These are phyloP conservation scores for Cremastinae sp. DNA, from an alignment of 2,888 invertebrate genomes.

Conservation along the genomic window DNA sequence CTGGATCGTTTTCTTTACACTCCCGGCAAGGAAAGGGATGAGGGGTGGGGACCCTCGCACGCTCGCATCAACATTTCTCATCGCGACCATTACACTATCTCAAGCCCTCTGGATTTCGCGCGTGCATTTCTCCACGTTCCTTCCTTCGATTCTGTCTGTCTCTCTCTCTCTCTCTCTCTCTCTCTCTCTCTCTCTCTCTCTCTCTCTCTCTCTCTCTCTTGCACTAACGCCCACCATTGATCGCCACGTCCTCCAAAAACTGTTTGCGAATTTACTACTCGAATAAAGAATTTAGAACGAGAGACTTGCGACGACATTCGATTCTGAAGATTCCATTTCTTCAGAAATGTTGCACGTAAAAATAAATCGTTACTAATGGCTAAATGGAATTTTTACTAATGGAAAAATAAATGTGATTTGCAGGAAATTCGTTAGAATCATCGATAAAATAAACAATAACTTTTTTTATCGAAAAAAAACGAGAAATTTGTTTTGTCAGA, in stretches of 20 bases:
- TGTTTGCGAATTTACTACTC: not conserved
- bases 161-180: not conserved
- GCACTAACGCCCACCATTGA: not conserved
- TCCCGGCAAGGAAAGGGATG: not conserved
- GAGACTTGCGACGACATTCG: not conserved
- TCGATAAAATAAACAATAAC: too few relatives aligned
- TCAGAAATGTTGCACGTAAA: too few relatives aligned
- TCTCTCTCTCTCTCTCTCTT: not conserved
- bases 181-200: not conserved
- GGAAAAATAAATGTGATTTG: too few relatives aligned
- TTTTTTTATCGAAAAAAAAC: too few relatives aligned
- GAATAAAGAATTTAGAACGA: not conserved
- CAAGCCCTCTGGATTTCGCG: conserved; percentile 57
- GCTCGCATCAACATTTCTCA: conserved; percentile 67
- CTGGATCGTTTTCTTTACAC: conserved; percentile 37
- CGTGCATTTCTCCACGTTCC: conserved; percentile 60
- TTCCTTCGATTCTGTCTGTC: conserved; percentile 9
- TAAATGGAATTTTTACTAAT: too few relatives aligned
- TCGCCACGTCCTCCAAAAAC: conserved; percentile 2
- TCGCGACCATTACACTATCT: conserved; percentile 64
- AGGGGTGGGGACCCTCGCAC: conserved; percentile 30
- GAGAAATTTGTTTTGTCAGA: too few relatives aligned
- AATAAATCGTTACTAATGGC: too few relatives aligned
- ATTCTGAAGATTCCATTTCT: too few relatives aligned
- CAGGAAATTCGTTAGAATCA: too few relatives aligned